Conservation (phyloP, 2,113 vertebrate genomes). For the Zootoca vivipara region DNA sequence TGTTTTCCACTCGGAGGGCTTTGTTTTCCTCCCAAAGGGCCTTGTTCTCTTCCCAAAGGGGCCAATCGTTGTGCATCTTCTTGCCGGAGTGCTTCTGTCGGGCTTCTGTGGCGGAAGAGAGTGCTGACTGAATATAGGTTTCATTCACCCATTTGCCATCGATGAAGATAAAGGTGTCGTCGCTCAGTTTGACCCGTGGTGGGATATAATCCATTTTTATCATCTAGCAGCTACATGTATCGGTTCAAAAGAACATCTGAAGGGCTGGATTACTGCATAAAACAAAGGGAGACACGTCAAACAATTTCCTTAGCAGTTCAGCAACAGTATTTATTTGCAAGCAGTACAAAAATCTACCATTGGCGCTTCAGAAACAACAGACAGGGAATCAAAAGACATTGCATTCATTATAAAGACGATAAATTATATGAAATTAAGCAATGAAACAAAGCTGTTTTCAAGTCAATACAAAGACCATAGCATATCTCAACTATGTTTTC, state of each 20-base stretch:
- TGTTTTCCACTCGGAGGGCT: constrained; percentile 60
- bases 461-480: neutral
- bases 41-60: constrained; percentile 72
- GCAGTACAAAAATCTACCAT: rapidly evolving
- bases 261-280: constrained; percentile 28
- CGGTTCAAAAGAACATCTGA: constrained; percentile 30
- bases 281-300: neutral
- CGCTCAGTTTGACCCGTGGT: constrained; percentile 54
- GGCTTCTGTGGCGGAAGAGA: constrained; percentile 39
- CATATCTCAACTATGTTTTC: neutral
- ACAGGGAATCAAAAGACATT: neutral
- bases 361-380: constrained; percentile 17
- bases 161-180: constrained; percentile 63
- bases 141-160: constrained; percentile 71
- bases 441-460: neutral
- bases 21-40: constrained; percentile 68
- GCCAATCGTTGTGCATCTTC: constrained; percentile 56
- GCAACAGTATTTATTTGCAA: neutral
- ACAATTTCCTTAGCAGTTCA: neutral
- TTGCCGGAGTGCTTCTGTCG: constrained; percentile 47
- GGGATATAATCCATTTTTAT: constrained; percentile 47
- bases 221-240: constrained; percentile 37
- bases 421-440: neutral
- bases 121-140: constrained; percentile 44
- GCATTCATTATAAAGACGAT: neutral